Evolutionary conservation across 2,113 vertebrate species (phyloP).

Genomic region (Erpornis zantholeuca): DNA sequence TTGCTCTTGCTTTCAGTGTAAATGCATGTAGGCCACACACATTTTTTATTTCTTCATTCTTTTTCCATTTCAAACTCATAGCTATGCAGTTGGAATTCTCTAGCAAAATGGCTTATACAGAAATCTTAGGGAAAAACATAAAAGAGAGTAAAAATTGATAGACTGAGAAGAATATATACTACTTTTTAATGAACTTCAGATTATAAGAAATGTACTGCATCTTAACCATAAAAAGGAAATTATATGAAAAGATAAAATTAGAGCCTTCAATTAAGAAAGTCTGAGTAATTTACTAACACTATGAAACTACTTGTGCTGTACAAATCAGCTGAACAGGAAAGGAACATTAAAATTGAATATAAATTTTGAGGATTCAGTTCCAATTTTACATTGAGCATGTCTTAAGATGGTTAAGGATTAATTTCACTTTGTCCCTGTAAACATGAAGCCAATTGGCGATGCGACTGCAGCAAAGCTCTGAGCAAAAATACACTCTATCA

Average conservation of each 20-base stretch:
- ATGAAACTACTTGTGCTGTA: neutral
- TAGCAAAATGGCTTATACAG: neutral
- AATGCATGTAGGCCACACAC: neutral
- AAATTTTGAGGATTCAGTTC: constrained; percentile 6
- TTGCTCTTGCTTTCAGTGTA: neutral
- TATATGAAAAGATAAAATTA: neutral
- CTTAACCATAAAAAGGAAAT: neutral
- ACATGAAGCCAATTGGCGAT: neutral
- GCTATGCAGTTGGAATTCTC: neutral
- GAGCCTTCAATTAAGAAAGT: neutral
- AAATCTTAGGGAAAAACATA: neutral
- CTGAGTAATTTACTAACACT: neutral
- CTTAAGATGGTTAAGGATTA: neutral
- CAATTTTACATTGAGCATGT: neutral
- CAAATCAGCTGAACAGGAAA: neutral
- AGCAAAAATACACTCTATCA: neutral
- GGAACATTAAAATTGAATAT: neutral
- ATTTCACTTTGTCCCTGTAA: neutral
- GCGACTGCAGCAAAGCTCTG: neutral
- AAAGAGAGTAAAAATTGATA: neutral
- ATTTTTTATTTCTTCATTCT: neutral
- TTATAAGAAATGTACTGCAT: neutral
- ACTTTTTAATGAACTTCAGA: neutral
- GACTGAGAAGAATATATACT: neutral
- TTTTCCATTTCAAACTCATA: neutral